These are phyloP conservation scores for Pyralis farinalis DNA, from an alignment of 2,888 invertebrate genomes.

Conservation along the genomic window DNA sequence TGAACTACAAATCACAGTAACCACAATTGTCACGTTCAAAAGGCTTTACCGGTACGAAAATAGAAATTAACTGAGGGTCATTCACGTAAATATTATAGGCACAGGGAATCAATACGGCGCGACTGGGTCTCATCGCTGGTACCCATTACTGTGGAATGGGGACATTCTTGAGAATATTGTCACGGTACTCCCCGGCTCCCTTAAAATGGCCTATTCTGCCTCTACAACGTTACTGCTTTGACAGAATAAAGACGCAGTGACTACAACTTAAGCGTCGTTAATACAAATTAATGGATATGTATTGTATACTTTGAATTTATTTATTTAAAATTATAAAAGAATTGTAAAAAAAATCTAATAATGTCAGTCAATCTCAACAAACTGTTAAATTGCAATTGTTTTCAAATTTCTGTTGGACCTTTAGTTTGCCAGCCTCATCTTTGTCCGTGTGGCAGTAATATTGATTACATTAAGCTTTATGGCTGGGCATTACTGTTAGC, in stretches of 20 bases:
- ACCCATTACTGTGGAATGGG: conserved; percentile 33
- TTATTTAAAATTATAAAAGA: too few relatives aligned
- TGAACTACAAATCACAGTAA: conserved; percentile 21
- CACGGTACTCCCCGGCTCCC: conserved; percentile 33
- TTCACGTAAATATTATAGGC: conserved; percentile 35
- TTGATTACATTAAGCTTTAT: too few relatives aligned
- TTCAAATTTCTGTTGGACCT: too few relatives aligned
- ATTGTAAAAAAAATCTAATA: too few relatives aligned
- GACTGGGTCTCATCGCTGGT: conserved; percentile 23
- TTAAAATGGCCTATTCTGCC: conserved; percentile 38
- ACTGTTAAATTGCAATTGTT: too few relatives aligned
- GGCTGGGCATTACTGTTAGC: too few relatives aligned
- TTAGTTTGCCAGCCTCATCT: too few relatives aligned
- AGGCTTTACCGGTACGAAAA: conserved; percentile 31
- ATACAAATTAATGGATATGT: too few relatives aligned
- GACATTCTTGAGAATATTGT: conserved; percentile 43
- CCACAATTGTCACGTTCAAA: conserved; percentile 35
- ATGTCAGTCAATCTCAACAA: too few relatives aligned
- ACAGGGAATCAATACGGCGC: conserved; percentile 41
- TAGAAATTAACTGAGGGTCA: conserved; percentile 38
- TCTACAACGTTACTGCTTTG: conserved; percentile 38
- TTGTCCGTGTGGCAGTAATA: too few relatives aligned
- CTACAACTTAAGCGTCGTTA: too few relatives aligned
- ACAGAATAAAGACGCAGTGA: neutral
- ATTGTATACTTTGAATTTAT: too few relatives aligned